A percentile compares a stretch with the other conserved stretches of the same genome.
Evolutionary conservation across 1,140 invertebrate genomes (phyloP).

Genomic region (Polypedilum vanderplanki): DNA sequence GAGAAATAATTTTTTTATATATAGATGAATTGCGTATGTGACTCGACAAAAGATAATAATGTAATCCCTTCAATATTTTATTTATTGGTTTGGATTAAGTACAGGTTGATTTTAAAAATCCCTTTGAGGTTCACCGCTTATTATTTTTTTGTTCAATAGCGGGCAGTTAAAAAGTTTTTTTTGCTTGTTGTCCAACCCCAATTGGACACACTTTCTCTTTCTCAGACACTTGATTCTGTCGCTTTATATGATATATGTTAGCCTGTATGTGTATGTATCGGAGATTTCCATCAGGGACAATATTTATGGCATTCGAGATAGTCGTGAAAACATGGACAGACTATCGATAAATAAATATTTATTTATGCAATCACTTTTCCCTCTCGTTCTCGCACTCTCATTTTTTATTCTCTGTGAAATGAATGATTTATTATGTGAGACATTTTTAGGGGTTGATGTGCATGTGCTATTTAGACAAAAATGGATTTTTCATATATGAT

Average conservation of each 20-base stretch:
- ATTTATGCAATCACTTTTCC: conserved; percentile 7
- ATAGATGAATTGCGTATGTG: neutral
- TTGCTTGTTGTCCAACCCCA: neutral
- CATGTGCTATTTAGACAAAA: neutral
- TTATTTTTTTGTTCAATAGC: neutral
- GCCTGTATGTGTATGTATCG: neutral
- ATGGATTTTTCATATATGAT: too few species aligned
- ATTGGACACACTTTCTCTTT: neutral
- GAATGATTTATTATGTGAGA: conserved; percentile 13
- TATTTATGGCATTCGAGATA: conserved; percentile 6
- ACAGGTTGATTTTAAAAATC: neutral
- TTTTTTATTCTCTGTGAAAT: neutral
- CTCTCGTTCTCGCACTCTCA: neutral
- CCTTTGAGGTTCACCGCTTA: neutral
- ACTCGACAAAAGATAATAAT: conserved; percentile 10
- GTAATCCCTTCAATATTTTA: conserved; percentile 28
- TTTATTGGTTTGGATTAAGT: conserved; percentile 18
- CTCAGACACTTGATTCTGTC: neutral
- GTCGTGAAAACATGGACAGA: neutral
- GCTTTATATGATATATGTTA: neutral
- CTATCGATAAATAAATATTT: conserved; percentile 8
- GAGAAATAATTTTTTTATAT: too few species aligned
- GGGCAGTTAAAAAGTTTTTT: neutral
- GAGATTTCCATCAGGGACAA: conserved; percentile 10
- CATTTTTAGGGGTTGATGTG: neutral